Evolutionary conservation across 2,888 invertebrate genomes (phyloP), one percentile per base, ranked within the genome.

Genomic region (Crocallis elinguaria): DNA sequence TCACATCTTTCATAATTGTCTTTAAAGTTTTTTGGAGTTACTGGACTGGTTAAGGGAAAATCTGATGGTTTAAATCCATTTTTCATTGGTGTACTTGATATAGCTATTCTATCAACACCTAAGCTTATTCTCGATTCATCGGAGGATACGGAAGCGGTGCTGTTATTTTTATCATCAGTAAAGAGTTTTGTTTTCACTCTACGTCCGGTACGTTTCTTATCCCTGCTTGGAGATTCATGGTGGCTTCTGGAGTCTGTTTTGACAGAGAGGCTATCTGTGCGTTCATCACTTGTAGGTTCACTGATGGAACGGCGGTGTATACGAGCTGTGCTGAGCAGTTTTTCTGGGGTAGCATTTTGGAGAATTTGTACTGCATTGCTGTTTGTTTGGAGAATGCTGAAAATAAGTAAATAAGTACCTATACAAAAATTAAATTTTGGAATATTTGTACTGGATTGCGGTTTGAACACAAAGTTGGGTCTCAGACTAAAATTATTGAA

Each of bases 171-270:
- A 0, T 88, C 88, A 9, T 90, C 90, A 0, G 76, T 66, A 35
- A 90, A 90, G 0, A 91, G 66, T 62, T 88, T 91, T 0, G 89
- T 88, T 73, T 90, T 91, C 1, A 90, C 88, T 54, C 79, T 73
- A 0, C 84, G 64, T 0, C 85, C 86, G 0, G 77, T 66, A n/a
- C 82, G 76, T 57, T 80, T 86, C 0, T 72, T 69, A 6, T 90
- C 89, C 64, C 78, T 76, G 62, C 77, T 82, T 0, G 90, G 89
- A 0, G 89, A 89, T 51, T 86, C 88, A 14, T 85, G 77, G 11
- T 85, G 77, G 9, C 75, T 63, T 43, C 77, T 65, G 3, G 71
- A 58, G 12, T 86, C 84, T 3, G 70, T 61, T 62, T 79, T 85
- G 9, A 82, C 77, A 0, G 69, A 59, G 0, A 85, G 70, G 9